These are phyloP conservation scores for Beris morrisii DNA, from an alignment of 2,888 invertebrate genomes.

Conservation along the genomic window DNA sequence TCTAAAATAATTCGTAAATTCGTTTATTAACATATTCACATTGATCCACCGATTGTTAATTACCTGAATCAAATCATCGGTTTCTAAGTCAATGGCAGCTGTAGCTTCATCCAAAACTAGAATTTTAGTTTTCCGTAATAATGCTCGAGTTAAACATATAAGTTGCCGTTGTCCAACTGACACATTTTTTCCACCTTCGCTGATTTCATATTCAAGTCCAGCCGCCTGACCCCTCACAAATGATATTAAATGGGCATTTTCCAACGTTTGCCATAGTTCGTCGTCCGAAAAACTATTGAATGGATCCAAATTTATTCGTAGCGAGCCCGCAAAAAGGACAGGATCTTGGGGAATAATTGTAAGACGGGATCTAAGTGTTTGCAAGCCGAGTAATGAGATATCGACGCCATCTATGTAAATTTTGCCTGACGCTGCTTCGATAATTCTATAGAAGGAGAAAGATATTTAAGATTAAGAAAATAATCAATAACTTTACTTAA, in stretches of 20 bases:
- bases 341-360: slow-evolving; percentile 94
- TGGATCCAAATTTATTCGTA: slow-evolving; percentile 92
- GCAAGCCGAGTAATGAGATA: slow-evolving; percentile 79
- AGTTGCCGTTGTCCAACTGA: slow-evolving; percentile 90
- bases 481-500: background rate
- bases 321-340: slow-evolving; percentile 87
- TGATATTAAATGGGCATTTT: slow-evolving; percentile 83
- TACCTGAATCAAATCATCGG: too few relatives aligned
- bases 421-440: slow-evolving; percentile 79
- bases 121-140: slow-evolving; percentile 83
- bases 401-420: slow-evolving; percentile 84
- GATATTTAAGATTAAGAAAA: background rate
- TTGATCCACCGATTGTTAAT: slow-evolving; percentile 2
- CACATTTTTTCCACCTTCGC: slow-evolving; percentile 90
- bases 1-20: slow-evolving; percentile 61
- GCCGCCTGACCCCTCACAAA: slow-evolving; percentile 77
- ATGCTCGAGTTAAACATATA: slow-evolving; percentile 80
- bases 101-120: slow-evolving; percentile 87
- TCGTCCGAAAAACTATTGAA: slow-evolving; percentile 76
- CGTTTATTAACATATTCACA: background rate
- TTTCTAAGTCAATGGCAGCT: slow-evolving; percentile 87
- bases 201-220: slow-evolving; percentile 78
- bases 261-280: slow-evolving; percentile 84
- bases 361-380: slow-evolving; percentile 78
- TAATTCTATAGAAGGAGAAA: slow-evolving; percentile 62